A percentile compares a stretch with the other conserved stretches of the same genome.
Evolutionary conservation across 1,140 invertebrate species (phyloP).

Genomic region (Meteorus sp.): DNA sequence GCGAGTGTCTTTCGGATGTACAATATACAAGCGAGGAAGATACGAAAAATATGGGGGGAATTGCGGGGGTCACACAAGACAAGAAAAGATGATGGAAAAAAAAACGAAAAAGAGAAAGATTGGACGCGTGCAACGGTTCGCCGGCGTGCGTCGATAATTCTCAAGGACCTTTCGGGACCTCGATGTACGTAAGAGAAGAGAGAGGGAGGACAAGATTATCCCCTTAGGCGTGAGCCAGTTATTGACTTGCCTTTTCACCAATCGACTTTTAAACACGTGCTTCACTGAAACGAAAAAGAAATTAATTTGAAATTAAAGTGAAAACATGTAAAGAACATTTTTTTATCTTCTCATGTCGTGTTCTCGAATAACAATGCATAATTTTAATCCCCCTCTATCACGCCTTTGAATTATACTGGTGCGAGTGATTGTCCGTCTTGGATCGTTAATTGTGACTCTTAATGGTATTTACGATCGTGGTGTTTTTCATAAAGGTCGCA

Average conservation of each 20-base stretch:
- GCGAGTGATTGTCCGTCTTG: background rate
- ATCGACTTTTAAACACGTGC: background rate
- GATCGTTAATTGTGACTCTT: background rate
- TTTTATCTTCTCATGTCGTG: background rate
- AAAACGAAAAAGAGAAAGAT: background rate
- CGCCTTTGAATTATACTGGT: background rate
- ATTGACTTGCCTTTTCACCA: background rate
- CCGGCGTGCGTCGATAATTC: slow-evolving; percentile 2
- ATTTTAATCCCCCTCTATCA: no score
- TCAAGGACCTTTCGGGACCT: slow-evolving; percentile 3
- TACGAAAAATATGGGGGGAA: background rate
- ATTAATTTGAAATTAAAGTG: no score
- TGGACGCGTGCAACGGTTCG: slow-evolving; percentile 3
- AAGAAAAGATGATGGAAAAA: background rate
- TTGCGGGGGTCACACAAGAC: background rate
- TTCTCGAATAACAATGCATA: background rate
- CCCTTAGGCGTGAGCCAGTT: background rate
- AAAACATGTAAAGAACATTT: background rate
- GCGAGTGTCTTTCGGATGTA: background rate
- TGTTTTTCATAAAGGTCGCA: background rate
- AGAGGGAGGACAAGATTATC: background rate
- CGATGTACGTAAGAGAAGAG: background rate
- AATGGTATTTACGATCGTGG: slow-evolving; percentile 1
- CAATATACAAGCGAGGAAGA: background rate
- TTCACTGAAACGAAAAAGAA: no score